phyloP scores from a whole-genome alignment of 1,140 invertebrate genomes.

The Liolophura sinensis region DNA sequence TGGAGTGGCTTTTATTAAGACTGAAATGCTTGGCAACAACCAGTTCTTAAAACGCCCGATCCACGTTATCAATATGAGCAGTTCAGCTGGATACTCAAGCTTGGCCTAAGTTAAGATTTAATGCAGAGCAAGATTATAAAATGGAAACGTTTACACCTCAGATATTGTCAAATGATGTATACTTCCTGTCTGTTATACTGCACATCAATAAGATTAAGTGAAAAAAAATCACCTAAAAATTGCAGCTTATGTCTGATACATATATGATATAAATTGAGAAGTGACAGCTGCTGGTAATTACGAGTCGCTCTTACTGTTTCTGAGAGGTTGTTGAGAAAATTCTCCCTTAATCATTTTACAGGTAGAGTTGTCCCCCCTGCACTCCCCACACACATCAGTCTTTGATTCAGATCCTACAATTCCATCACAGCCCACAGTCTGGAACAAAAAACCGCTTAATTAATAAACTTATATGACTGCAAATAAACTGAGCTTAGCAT shows the following conservation, averaged over 20 bases:
- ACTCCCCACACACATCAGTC: constrained; percentile 83
- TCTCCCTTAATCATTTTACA: constrained; percentile 62
- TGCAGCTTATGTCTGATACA: not conserved
- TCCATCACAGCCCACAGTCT: constrained; percentile 85
- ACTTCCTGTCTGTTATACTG: too few species aligned
- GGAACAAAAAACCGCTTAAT: constrained; percentile 7
- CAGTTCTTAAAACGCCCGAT: too few species aligned
- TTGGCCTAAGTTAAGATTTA: too few species aligned
- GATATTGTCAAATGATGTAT: too few species aligned
- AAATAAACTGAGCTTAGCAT: too few species aligned
- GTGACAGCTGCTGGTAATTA: not conserved
- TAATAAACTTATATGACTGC: too few species aligned
- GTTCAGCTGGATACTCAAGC: too few species aligned
- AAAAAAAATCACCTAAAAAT: not conserved
- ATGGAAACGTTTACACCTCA: too few species aligned
- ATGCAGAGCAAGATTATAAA: too few species aligned
- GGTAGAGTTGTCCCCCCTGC: constrained; percentile 81
- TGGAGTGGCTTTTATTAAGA: too few species aligned
- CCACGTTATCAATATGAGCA: too few species aligned
- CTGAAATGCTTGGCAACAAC: too few species aligned
- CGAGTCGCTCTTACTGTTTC: constrained; percentile 32
- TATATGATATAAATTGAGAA: not conserved
- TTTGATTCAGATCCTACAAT: constrained; percentile 74
- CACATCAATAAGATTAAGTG: not conserved
- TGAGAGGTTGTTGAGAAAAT: constrained; percentile 38